Base-by-base conservation (phyloP, 2,113 vertebrate species). In the Abramis brama region DNA sequence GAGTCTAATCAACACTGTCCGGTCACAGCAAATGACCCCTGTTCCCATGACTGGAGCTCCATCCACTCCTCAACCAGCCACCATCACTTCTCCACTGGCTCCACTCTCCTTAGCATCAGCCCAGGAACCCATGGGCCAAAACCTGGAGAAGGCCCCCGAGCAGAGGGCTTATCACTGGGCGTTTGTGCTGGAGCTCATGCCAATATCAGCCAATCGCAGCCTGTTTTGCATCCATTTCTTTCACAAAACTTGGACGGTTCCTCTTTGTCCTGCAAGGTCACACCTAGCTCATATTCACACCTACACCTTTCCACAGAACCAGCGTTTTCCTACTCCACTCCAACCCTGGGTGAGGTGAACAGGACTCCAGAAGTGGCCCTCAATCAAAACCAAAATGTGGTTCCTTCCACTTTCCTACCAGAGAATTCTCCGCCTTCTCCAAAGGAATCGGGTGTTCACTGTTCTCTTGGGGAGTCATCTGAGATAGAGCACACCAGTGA, bases 181-280 rank as follows among this genome's bases (percentile, higher is more conserved):
- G 45, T 86, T 59, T 75, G 60, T 82, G 86, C 87, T 87, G 90
- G 91, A 33, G 85, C 87, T 64, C 71, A 88, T 0, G 66, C 74
- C 15, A 86, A 74, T 70, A 92, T 94, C 86, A 94, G 93, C 89
- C 90, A 91, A 78, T 95, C 94, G 83, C 93, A 94, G 75, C 92
- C 94, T 43, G 90, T 90, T 50, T 86, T 94, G 91, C 93, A 92
- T 90, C 91, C 91, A 83, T 91, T 93, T 87, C 88, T 89, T 59
- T 82, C 92, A 33, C 81, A 87, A 70, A 89, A 91, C 19, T 82
- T 89, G 62, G 91, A 91, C 70, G 82, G 84, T 27, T 90, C 80
- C 87, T 91, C 87, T 89, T 92, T 93, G 62, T 91, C 92, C 79
- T 90, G 86, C 5, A 83, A 85, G 5, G 88, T 89, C 11, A 90